These are phyloP conservation scores for Chaetorhynchus papuensis DNA, from an alignment of 2,113 vertebrate species.

Conservation along the genomic window DNA sequence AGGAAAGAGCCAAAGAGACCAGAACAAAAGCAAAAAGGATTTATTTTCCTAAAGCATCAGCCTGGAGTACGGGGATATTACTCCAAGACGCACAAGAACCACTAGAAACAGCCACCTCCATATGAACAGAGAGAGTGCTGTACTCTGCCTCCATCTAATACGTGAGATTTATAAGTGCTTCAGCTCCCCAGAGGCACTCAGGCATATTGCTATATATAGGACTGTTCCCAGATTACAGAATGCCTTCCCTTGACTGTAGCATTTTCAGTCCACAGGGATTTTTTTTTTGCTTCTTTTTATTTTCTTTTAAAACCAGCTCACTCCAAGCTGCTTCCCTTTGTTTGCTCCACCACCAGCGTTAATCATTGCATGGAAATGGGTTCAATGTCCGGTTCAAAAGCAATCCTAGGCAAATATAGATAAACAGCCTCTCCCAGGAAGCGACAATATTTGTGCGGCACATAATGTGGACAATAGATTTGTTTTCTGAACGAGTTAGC, in stretches of 20 bases:
- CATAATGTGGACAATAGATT: background rate
- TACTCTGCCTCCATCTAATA: constrained; percentile 42
- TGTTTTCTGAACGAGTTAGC: background rate
- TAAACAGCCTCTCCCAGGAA: background rate
- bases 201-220: constrained; percentile 66
- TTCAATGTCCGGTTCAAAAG: constrained; percentile 39
- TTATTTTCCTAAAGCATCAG: background rate
- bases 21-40: background rate
- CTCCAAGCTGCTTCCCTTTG: background rate
- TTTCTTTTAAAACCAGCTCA: background rate
- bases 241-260: constrained; percentile 28
- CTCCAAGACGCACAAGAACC: background rate
- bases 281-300: background rate
- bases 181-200: constrained; percentile 47
- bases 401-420: constrained; percentile 5
- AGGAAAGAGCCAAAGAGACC: background rate
- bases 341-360: background rate
- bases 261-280: constrained; percentile 37
- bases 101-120: constrained; percentile 34
- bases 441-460: background rate
- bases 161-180: constrained; percentile 55
- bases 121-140: background rate
- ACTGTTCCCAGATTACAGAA: constrained; percentile 60
- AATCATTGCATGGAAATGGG: constrained; percentile 38
- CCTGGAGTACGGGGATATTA: background rate